phyloP scores from a whole-genome alignment of 2,888 invertebrate species.

The Lasiommata megera region DNA sequence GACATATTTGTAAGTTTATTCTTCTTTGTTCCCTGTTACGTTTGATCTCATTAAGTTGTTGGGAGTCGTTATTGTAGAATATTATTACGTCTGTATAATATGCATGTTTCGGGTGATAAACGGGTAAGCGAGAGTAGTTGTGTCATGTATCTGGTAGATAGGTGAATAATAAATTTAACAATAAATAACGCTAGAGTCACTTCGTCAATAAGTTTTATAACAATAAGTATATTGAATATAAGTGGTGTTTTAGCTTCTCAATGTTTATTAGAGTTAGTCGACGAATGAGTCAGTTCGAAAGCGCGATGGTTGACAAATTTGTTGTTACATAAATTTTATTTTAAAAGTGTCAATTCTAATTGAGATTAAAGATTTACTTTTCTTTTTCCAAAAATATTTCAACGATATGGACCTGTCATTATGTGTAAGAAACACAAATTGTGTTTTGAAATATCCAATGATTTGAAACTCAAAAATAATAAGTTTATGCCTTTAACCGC shows the following conservation, averaged over 20 bases:
- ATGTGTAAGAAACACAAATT: neutral
- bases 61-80: slow-evolving; percentile 26
- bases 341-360: slow-evolving; percentile 19
- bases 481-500: neutral
- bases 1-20: slow-evolving; percentile 39
- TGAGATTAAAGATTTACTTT: neutral
- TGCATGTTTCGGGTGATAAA: slow-evolving; percentile 72
- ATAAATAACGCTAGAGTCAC: slow-evolving; percentile 66
- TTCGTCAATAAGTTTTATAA: slow-evolving; percentile 59
- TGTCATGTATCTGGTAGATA: slow-evolving; percentile 69
- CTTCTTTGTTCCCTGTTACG: slow-evolving; percentile 35
- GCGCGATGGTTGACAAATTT: slow-evolving; percentile 73
- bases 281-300: slow-evolving; percentile 76
- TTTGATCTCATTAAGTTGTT: slow-evolving; percentile 35
- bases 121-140: slow-evolving; percentile 62
- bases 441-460: neutral
- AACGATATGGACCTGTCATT: neutral
- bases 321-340: slow-evolving; percentile 40
- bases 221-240: slow-evolving; percentile 54
- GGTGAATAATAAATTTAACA: slow-evolving; percentile 70
- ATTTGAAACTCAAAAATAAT: neutral
- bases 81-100: slow-evolving; percentile 33
- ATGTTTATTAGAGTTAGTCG: slow-evolving; percentile 81
- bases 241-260: slow-evolving; percentile 77
- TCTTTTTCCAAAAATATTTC: neutral